Percentiles rank a stretch among this genome's conserved stretches.
These are phyloP conservation scores for Epicampocera succincta DNA, from an alignment of 2,888 invertebrate genomes.

Conservation along the genomic window DNA sequence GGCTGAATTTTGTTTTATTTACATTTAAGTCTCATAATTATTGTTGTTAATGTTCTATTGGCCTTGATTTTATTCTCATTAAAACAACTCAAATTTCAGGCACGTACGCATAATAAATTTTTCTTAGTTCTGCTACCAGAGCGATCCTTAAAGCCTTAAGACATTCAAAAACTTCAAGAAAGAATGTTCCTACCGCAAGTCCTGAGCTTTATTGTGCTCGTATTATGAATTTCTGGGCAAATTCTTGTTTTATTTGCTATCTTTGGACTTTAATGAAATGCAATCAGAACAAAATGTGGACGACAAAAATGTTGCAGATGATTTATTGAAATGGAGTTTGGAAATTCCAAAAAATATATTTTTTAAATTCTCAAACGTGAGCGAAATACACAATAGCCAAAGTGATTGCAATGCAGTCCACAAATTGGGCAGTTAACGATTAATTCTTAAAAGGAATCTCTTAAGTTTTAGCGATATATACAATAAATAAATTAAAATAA, in stretches of 20 bases:
- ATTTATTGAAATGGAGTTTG: conserved; percentile 40
- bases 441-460: too few species aligned
- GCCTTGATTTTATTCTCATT: conserved; percentile 62
- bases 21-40: conserved; percentile 48
- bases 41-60: conserved; percentile 47
- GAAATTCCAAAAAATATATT: conserved; percentile 48
- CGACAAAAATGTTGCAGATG: conserved; percentile 1
- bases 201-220: conserved; percentile 10
- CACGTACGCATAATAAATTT: conserved; percentile 68
- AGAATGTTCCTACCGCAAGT: conserved; percentile 6
- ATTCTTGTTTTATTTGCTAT: conserved; percentile 8
- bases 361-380: conserved; percentile 50
- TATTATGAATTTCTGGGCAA: conserved; percentile 63
- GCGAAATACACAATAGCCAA: background rate
- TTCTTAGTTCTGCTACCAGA: background rate
- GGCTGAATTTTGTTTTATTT: conserved; percentile 33
- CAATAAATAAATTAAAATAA: too few species aligned
- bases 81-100: conserved; percentile 62
- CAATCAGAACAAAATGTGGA: conserved; percentile 42
- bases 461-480: too few species aligned
- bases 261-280: conserved; percentile 47
- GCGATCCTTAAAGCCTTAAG: background rate
- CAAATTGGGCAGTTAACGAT: too few species aligned
- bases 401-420: too few species aligned
- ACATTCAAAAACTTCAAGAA: conserved; percentile 21